Evolutionary conservation across 1,140 invertebrate species (phyloP).

Genomic region (Zaprionus inermis): DNA sequence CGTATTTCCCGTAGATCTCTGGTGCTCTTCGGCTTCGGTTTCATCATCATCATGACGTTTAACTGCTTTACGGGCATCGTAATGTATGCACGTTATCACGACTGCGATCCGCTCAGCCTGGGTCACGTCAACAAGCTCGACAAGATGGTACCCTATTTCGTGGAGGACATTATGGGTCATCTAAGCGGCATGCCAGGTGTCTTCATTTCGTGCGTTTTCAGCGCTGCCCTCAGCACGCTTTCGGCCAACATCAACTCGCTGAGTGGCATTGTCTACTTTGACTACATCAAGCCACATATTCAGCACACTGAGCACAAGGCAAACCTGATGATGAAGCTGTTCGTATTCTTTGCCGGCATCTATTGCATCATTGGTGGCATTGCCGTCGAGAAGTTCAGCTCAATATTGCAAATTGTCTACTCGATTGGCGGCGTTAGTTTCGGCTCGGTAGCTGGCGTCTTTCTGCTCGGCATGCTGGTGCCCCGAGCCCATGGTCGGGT

Average conservation of each 20-base stretch:
- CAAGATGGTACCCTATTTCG: slow-evolving; percentile 87
- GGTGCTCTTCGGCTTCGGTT: slow-evolving; percentile 85
- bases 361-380: slow-evolving; percentile 87
- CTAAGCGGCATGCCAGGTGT: slow-evolving; percentile 87
- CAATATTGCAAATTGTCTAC: slow-evolving; percentile 86
- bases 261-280: slow-evolving; percentile 90
- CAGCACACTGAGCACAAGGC: slow-evolving; percentile 85
- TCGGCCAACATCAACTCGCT: slow-evolving; percentile 90
- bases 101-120: slow-evolving; percentile 88
- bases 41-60: slow-evolving; percentile 85
- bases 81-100: slow-evolving; percentile 89
- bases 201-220: slow-evolving; percentile 89
- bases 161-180: slow-evolving; percentile 87
- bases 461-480: slow-evolving; percentile 90
- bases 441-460: slow-evolving; percentile 89
- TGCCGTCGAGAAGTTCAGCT: slow-evolving; percentile 87
- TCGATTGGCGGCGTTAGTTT: slow-evolving; percentile 87
- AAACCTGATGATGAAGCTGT: slow-evolving; percentile 87
- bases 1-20: slow-evolving; percentile 77
- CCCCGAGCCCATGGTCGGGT: slow-evolving; percentile 88
- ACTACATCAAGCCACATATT: slow-evolving; percentile 86
- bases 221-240: slow-evolving; percentile 90
- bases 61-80: slow-evolving; percentile 89
- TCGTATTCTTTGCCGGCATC: slow-evolving; percentile 85
- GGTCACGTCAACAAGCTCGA: slow-evolving; percentile 83